Conservation (phyloP, 2,888 invertebrate species). For the Drosophila paranaensis region DNA sequence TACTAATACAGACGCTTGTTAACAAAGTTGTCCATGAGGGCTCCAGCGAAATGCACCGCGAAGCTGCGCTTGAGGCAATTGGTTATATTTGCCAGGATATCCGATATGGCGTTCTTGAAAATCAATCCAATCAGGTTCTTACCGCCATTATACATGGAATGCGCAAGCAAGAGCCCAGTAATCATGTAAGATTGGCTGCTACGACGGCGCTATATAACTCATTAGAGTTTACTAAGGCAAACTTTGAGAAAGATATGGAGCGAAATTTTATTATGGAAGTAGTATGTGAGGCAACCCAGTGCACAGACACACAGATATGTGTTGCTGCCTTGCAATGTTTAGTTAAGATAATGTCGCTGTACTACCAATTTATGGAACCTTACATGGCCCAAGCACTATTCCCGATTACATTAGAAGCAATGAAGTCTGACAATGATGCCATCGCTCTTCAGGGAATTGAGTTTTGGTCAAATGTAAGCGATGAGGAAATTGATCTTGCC, state of each 20-base stretch:
- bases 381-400: constrained; percentile 99
- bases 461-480: constrained; percentile 99
- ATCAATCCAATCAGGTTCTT: constrained; percentile 97
- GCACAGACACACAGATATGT: constrained; percentile 94
- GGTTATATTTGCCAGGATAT: constrained; percentile 97
- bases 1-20: constrained; percentile 94
- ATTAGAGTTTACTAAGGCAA: constrained; percentile 98
- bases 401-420: constrained; percentile 98
- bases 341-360: constrained; percentile 98
- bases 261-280: constrained; percentile 99
- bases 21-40: constrained; percentile 94
- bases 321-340: constrained; percentile 99
- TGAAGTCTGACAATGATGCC: constrained; percentile 98
- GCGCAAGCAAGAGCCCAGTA: constrained; percentile 96
- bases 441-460: constrained; percentile 99
- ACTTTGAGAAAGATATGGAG: constrained; percentile 98
- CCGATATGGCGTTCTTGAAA: constrained; percentile 95
- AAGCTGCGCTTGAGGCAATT: constrained; percentile 98
- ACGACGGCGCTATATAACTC: constrained; percentile 98
- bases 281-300: constrained; percentile 99
- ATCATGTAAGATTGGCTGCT: constrained; percentile 97
- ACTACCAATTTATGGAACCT: constrained; percentile 99
- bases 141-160: constrained; percentile 99
- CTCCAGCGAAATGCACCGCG: constrained; percentile 97
- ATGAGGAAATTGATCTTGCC: constrained; percentile 98